Evolutionary conservation across 2,113 vertebrate species (phyloP), one percentile per base, ranked within the genome.

Genomic region (Gasterosteus aculeatus): DNA sequence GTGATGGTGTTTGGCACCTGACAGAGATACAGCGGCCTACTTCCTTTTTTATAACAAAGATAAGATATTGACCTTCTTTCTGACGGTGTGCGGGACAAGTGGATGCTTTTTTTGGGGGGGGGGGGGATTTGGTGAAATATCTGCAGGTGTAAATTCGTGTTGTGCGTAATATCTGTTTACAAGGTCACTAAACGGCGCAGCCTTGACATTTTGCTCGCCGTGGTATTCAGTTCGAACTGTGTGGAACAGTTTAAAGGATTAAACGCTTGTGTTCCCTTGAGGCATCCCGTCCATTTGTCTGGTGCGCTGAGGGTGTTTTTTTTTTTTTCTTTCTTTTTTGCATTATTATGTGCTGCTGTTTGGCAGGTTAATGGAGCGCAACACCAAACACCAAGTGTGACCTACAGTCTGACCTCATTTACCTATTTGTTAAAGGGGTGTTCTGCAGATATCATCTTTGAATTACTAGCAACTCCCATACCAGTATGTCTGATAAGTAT

Each of bases 191-290:
- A 82, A 72, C 82, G 89, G 70, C 81, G 63, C 75, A 77, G 79
- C 83, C 87, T 85, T 92, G 88, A 88, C 84, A 83, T 89, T 92
- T 91, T 75, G 70, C 87, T 89, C 79, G 74, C 84, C 46, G 51
- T 81, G 87, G 81, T 91, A 85, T 92, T 91, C 79, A 92, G 70
- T 78, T 72, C 81, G 86, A 89, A 75, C 87, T 85, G 74, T 68
- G 82, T 89, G 86, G 83, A 92, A 87, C 84, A 87, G 88, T 94
- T 93, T 86, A 92, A 88, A 87, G 92, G 90, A 92, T 93, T 93
- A 93, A 82, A 77, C 82, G 73, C 70, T 78, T 85, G 84, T 84
- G 82, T 78, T 86, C 88, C 81, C 81, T 63, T 18, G 85, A 78
- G 85, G 83, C 56, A 56, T 68, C 69, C 81, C 89, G 87, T 88